Conservation (phyloP, 2,888 invertebrate genomes). For the Dermolepida albohirtum region DNA sequence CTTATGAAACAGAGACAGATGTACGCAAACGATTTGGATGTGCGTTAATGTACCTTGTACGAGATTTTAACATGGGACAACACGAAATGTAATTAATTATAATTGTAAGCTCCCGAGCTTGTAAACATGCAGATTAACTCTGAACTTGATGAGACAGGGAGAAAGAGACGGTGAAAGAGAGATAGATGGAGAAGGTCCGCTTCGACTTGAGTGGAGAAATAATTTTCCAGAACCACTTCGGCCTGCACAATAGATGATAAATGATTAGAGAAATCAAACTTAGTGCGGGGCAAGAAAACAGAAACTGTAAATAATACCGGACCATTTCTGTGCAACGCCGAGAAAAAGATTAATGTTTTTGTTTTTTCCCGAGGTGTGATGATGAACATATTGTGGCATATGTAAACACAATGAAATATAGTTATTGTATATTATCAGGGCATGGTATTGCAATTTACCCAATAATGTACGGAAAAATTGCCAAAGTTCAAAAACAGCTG, state of each 20-base stretch:
- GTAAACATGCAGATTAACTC: slow-evolving; percentile 29
- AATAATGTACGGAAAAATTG: no score
- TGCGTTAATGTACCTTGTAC: slow-evolving; percentile 6
- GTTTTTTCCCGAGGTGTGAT: no score
- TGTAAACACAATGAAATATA: no score
- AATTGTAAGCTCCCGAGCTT: slow-evolving; percentile 22
- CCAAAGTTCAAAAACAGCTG: no score
- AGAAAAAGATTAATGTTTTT: background rate
- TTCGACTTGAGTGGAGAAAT: slow-evolving; percentile 10
- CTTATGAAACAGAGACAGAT: background rate
- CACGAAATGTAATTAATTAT: slow-evolving; percentile 26
- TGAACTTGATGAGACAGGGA: slow-evolving; percentile 10
- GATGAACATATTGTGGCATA: no score
- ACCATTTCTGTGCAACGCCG: background rate
- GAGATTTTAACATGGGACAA: slow-evolving; percentile 20
- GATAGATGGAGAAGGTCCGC: no score
- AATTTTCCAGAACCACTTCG: slow-evolving; percentile 17
- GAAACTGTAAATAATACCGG: slow-evolving; percentile 3
- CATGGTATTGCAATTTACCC: no score
- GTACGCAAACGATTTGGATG: background rate
- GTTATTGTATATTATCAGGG: no score
- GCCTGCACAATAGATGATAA: slow-evolving; percentile 28
- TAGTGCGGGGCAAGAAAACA: background rate
- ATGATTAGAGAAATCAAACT: slow-evolving; percentile 2
- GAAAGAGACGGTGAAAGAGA: background rate